phyloP scores from a whole-genome alignment of 2,113 vertebrate species.

The Cyprinus carpio region DNA sequence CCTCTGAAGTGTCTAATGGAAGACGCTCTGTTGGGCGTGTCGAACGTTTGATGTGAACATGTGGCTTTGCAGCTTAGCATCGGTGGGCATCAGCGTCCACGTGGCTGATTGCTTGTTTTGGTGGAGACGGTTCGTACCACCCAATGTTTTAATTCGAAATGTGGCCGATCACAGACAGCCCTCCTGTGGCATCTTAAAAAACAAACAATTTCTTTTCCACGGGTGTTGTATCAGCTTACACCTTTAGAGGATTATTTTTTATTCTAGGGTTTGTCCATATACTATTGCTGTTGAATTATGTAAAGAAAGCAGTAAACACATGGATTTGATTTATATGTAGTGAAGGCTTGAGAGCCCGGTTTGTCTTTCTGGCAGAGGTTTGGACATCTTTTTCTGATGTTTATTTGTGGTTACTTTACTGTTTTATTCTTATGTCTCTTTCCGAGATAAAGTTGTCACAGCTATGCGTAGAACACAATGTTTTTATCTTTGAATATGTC shows the following conservation, averaged over 20 bases:
- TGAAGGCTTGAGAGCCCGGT: not conserved
- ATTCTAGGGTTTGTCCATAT: not conserved
- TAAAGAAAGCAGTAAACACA: slow-evolving; percentile 22
- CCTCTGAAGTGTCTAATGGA: slow-evolving; percentile 52
- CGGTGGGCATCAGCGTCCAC: slow-evolving; percentile 45
- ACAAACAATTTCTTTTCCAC: slow-evolving; percentile 24
- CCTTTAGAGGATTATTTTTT: slow-evolving; percentile 9
- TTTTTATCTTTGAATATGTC: not conserved
- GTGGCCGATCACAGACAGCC: slow-evolving; percentile 3
- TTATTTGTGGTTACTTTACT: slow-evolving; percentile 1
- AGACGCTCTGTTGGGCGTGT: slow-evolving; percentile 50
- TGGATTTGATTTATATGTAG: slow-evolving; percentile 14
- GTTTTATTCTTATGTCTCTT: slow-evolving; percentile 16
- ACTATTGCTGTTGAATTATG: slow-evolving; percentile 45
- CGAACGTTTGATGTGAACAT: slow-evolving; percentile 48
- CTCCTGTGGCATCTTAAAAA: slow-evolving; percentile 22
- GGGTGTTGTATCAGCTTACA: slow-evolving; percentile 1
- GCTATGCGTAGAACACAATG: not conserved
- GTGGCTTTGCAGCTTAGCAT: slow-evolving; percentile 31
- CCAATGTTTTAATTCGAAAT: slow-evolving; percentile 21
- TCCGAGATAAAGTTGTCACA: slow-evolving; percentile 26
- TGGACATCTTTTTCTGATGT: slow-evolving; percentile 23
- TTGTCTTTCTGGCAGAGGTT: slow-evolving; percentile 8
- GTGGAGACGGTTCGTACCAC: slow-evolving; percentile 37
- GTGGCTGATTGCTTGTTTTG: slow-evolving; percentile 45